Evolutionary conservation across 1,140 invertebrate genomes (phyloP), one percentile per base, ranked within the genome.

Genomic region (Chymomyza costata): DNA sequence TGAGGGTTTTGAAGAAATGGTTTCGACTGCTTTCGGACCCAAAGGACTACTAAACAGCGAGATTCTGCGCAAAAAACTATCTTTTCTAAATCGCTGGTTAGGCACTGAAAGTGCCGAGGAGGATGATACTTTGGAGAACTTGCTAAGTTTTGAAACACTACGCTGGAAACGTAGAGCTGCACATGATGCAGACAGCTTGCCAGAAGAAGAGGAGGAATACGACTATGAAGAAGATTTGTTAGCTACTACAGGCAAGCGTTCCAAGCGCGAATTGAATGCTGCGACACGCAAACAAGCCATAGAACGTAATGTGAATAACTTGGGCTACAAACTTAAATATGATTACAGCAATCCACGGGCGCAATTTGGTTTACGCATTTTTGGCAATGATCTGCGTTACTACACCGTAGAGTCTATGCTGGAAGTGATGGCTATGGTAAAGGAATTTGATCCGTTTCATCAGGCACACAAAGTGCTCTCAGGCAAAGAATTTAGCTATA

Each of bases 1-100:
- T 6, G 93, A 97, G 86, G 95, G 95, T 17, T 90, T 97, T 41
- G 95, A 98, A 82, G 89, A 90, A 57, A 91, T 95, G 70, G 88
- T 94, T 13, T 94, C 96, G 84, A 89, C 89, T 19, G 87, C 94
- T 17, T 95, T 97, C 70, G 93, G 93, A 0, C 90, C 91, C 0
- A 89, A 91, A 52, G 93, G 93, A 2, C 89, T 90, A 0, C 88
- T 93, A 1, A 92, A 88, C 57, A 88, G 89, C 16, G 87, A 90
- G 35, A 88, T 90, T 65, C 76, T 91, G 8, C 87, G 88, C 10
- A 87, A 90, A 52, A 89, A 90, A 65, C 82, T 92, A 0, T 84
- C 90, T 10, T 86, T 87, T 30, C 56, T 85, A 3, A 80, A 80
- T 25, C 66, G 59, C n/a, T 83, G 71, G 76, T 28, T 83, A 32